phyloP scores from a whole-genome alignment of 2,113 vertebrate species.

The Axis porcinus region DNA sequence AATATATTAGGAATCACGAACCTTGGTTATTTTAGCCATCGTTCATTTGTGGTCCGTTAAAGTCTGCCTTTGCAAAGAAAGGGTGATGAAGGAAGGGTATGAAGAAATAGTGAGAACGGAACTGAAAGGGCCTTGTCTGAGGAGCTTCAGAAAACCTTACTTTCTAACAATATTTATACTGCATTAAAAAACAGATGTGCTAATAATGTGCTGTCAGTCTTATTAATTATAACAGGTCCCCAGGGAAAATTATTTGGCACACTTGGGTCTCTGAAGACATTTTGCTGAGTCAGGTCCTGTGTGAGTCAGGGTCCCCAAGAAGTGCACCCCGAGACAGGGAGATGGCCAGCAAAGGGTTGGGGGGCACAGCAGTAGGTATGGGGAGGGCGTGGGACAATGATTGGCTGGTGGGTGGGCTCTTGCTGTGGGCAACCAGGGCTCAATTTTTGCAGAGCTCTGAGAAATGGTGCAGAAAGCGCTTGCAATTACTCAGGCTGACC shows the following conservation, averaged over 20 bases:
- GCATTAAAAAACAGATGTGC: slow-evolving; percentile 31
- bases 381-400: background rate
- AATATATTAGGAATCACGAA: background rate
- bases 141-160: background rate
- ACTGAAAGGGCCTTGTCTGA: background rate
- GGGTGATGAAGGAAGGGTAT: background rate
- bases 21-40: background rate
- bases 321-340: background rate
- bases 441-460: background rate
- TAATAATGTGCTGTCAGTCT: slow-evolving; percentile 20
- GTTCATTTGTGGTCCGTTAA: background rate
- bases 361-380: background rate
- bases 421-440: background rate
- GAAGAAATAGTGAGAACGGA: background rate
- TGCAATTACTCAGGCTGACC: background rate
- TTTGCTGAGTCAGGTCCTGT: slow-evolving; percentile 6
- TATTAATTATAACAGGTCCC: background rate
- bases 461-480: background rate
- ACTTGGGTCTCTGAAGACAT: background rate
- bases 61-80: background rate
- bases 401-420: background rate
- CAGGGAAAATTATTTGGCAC: background rate
- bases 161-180: background rate
- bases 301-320: background rate
- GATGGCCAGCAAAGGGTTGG: background rate